phyloP scores from a whole-genome alignment of 35 echinoderm and acorn worm genomes.

The Ophiothrix spiculata region DNA sequence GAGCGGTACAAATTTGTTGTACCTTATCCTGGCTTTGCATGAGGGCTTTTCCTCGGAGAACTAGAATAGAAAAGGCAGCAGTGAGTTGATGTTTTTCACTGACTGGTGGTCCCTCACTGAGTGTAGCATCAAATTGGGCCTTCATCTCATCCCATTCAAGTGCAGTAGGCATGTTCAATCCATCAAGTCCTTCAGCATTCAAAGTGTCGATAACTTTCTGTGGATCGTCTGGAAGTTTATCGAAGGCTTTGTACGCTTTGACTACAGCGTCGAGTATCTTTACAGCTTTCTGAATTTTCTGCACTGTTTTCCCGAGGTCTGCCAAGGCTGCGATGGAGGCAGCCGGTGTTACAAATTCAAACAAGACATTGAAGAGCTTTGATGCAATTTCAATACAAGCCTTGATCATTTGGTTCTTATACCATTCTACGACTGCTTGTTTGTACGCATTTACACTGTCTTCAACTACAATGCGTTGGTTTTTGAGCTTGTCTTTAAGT shows the following conservation, averaged over 20 bases:
- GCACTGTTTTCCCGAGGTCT: background rate
- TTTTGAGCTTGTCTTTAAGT: too few species aligned
- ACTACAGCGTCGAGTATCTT: slow-evolving; percentile 6
- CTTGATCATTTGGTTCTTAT: background rate
- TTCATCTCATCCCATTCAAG: slow-evolving; percentile 37
- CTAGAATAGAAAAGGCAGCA: background rate
- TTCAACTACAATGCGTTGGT: slow-evolving; percentile 8
- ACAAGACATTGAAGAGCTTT: background rate
- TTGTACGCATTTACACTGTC: background rate
- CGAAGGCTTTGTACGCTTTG: slow-evolving; percentile 4
- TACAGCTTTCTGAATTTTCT: slow-evolving; percentile 29
- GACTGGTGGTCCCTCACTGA: background rate
- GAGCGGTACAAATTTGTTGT: background rate
- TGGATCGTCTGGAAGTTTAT: background rate
- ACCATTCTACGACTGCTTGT: background rate
- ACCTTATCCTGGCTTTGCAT: background rate
- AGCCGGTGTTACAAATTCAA: background rate
- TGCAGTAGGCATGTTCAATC: slow-evolving; percentile 5
- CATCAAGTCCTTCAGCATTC: background rate
- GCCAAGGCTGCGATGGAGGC: background rate
- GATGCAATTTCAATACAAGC: slow-evolving; percentile 5
- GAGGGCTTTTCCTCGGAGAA: slow-evolving; percentile 13
- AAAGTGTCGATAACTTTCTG: slow-evolving; percentile 16
- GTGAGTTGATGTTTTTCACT: background rate
- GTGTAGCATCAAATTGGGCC: slow-evolving; percentile 9